Base-by-base conservation (phyloP, 2,888 invertebrate genomes). In the Chrysolina haemoptera region DNA sequence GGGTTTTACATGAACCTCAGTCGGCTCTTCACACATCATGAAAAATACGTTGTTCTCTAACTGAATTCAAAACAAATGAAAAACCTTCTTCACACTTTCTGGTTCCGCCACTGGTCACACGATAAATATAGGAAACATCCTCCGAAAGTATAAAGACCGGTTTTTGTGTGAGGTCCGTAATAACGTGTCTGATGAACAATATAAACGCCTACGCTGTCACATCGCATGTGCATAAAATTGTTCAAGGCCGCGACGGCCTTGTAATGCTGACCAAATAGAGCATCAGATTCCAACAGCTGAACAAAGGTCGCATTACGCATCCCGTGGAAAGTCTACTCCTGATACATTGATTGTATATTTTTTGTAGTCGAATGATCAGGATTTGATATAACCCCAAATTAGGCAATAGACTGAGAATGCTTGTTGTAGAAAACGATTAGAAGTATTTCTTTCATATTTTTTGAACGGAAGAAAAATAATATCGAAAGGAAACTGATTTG, bases 121-220 rank as follows among this genome's bases (percentile, higher is more conserved):
- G 35, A 59, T 14, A 16, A 55, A 55, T 55, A 55, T 55, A 11
- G 55, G 55, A 59, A 59, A 27, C 59, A 27, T 59, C 35, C 27
- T 59, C 27, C 59, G 35, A 59, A 59, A 59, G 22, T 35, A 59
- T 59, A 5, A n/a, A 59, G 27, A 59, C 59, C 59, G 35, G 59
- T 59, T 59, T 59, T 59, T 59, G 59, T 59, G 22, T 59, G 59
- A 59, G 59, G 59, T 35, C 59, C 35, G 59, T 59, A 59, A 35
- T 59, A 41, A 68, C 50, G 50, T 53, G 68, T 68, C 68, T 68
- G 68, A 68, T 43, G 55, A 68, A 41, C 68, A 68, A 68, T 68
- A 68, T 55, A 68, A 68, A 40, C 68, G 43, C 68, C 68, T 40
- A 68, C 68, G 55, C 59, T 59, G 59, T 59, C 59, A 59, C 59